These are phyloP conservation scores for Sylvilagus bachmani DNA, from an alignment of 2,113 vertebrate species.

Conservation along the genomic window DNA sequence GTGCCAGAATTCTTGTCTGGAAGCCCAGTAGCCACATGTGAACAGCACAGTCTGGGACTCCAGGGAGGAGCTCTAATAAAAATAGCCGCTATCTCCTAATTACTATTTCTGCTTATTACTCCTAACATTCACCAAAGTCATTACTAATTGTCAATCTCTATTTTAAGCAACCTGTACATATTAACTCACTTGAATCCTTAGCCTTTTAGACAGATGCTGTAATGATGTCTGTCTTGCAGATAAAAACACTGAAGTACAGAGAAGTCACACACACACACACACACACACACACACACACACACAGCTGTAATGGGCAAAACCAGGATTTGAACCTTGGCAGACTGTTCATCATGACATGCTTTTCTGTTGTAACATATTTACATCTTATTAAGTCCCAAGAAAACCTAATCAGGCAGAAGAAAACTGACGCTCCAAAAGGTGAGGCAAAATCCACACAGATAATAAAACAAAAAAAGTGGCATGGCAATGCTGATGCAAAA, in stretches of 20 bases:
- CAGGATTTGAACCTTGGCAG: not conserved
- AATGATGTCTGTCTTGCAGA: not conserved
- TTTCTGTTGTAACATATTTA: not conserved
- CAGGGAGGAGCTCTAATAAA: conserved; percentile 31
- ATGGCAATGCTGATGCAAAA: not conserved
- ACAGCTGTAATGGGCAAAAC: not conserved
- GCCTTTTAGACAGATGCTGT: not conserved
- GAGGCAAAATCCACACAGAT: no score
- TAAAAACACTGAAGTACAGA: not conserved
- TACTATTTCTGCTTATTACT: not conserved
- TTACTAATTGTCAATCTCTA: not conserved
- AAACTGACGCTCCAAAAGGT: not conserved
- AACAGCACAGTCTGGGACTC: not conserved
- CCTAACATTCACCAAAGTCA: not conserved
- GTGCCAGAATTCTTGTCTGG: conserved; percentile 33
- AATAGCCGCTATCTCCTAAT: conserved; percentile 15
- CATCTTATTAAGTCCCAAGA: not conserved
- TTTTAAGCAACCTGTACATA: not conserved
- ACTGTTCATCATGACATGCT: not conserved
- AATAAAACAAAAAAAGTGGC: no score
- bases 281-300: no score
- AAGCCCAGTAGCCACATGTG: not conserved
- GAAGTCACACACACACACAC: not conserved
- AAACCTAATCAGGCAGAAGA: not conserved
- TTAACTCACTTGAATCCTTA: not conserved